Evolutionary conservation across 2,888 invertebrate genomes (phyloP), one percentile per base, ranked within the genome.

Genomic region (Euzetes globulus): DNA sequence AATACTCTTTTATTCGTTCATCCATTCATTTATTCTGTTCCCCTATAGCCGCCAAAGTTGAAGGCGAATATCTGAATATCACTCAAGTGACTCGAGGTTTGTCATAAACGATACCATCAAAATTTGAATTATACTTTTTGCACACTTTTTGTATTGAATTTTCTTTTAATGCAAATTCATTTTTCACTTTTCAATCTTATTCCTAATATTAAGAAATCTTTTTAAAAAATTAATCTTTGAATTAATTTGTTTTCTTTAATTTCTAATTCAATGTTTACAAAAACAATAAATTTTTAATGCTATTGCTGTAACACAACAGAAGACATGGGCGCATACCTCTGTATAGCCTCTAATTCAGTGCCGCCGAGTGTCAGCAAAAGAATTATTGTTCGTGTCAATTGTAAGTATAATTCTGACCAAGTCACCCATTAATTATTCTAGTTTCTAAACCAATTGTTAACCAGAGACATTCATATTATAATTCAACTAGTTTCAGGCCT

Each of bases 291-390:
- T 19, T 19, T 37, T 17, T 33, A 25, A 6, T n/a, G 17, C 27
- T 15, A 4, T 15, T 58, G 15, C 19, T 50, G 50, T 1, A 9
- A 22, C 27, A 15, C 27, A 25, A 27, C 22, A 74, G 79, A 79
- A 33, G 79, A 79, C 45, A 79, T 79, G 79, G 79, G 77, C 13
- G 79, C 79, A 27, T 79, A 79, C 72, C 74, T 79, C n/a, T 79
- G 79, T 71, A 79, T 79, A 29, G 84, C 83, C 7, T 79, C 79
- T 70, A 84, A 84, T 77, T 81, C 81, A 47, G 82, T 83, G 7
- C 80, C 81, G 2, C 81, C 81, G 4, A 79, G 81, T 1, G 82
- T 79, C 7, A 80, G 79, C 70, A 79, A 81, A 75, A 77, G 80
- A 50, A 82, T 83, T 70, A 79, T 80, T 63, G 82, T 83, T 6